These are phyloP conservation scores for Flexamia atlantica DNA, from an alignment of 2,888 invertebrate species.

Conservation along the genomic window DNA sequence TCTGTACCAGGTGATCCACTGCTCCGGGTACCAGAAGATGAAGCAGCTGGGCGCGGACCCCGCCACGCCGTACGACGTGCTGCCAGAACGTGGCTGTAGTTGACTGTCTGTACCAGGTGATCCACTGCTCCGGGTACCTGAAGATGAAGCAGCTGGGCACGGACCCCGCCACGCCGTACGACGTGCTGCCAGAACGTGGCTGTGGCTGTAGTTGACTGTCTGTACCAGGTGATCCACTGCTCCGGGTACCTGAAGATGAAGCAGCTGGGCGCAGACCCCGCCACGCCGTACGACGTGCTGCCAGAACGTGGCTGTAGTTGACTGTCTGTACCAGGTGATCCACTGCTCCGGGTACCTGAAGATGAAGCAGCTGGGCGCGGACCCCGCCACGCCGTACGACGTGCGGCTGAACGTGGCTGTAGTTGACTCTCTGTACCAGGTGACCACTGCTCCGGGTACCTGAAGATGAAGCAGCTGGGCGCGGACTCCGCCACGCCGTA, in stretches of 20 bases:
- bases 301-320: slow-evolving; percentile 92
- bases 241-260: slow-evolving; percentile 97
- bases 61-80: slow-evolving; percentile 79
- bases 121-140: slow-evolving; percentile 85
- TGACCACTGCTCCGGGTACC: too few relatives aligned
- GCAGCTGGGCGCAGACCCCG: slow-evolving; percentile 78
- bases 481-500: too few relatives aligned
- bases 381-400: slow-evolving; percentile 97
- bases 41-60: slow-evolving; percentile 81
- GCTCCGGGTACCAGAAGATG: slow-evolving; percentile 96
- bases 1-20: slow-evolving; percentile 83
- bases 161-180: too few relatives aligned
- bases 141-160: too few relatives aligned
- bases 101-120: slow-evolving; percentile 98
- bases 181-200: background rate
- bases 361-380: slow-evolving; percentile 96
- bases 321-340: too few relatives aligned
- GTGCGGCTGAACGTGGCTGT: too few relatives aligned
- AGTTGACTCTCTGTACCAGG: too few relatives aligned
- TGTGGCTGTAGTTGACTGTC: background rate
- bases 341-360: too few relatives aligned
- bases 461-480: too few relatives aligned
- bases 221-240: slow-evolving; percentile 85
- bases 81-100: slow-evolving; percentile 92
- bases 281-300: slow-evolving; percentile 81